These are phyloP conservation scores for Hemistola chrysoprasaria DNA, from an alignment of 2,888 invertebrate species.

Conservation along the genomic window DNA sequence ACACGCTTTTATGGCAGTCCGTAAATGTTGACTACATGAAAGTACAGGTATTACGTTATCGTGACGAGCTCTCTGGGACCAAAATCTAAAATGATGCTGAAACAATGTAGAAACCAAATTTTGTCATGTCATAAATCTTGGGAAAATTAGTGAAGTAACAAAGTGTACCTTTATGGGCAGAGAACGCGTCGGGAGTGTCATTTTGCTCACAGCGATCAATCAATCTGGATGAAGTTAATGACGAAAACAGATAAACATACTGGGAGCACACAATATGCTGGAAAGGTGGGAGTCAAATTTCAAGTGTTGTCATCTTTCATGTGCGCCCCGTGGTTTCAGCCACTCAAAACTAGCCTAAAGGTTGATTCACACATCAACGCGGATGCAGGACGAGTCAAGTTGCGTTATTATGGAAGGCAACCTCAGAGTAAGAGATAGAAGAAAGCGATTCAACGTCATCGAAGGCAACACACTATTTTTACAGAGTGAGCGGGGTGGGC, in stretches of 20 bases:
- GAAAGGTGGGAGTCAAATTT: too few species aligned
- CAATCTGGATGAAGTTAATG: slow-evolving; percentile 42
- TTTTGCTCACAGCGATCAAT: slow-evolving; percentile 47
- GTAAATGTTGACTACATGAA: slow-evolving; percentile 50
- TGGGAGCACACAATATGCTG: too few species aligned
- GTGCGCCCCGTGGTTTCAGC: too few species aligned
- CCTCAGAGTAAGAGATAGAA: too few species aligned
- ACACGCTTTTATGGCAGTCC: slow-evolving; percentile 50
- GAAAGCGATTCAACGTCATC: too few species aligned
- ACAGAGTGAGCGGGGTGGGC: too few species aligned
- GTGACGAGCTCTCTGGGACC: slow-evolving; percentile 40
- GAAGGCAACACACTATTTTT: too few species aligned
- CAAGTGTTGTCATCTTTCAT: too few species aligned
- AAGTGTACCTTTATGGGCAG: slow-evolving; percentile 44
- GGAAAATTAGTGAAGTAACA: slow-evolving; percentile 39
- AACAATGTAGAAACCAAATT: slow-evolving; percentile 62
- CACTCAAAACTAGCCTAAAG: too few species aligned
- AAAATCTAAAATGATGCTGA: slow-evolving; percentile 38
- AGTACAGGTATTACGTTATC: slow-evolving; percentile 47
- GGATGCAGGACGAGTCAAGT: too few species aligned
- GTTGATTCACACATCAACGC: too few species aligned
- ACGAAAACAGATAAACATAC: slow-evolving; percentile 29
- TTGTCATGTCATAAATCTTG: slow-evolving; percentile 35
- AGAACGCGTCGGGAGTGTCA: slow-evolving; percentile 29
- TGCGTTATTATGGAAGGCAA: too few species aligned